Base-by-base conservation (phyloP, 2,888 invertebrate genomes). In the Tanytarsus gracilentus region DNA sequence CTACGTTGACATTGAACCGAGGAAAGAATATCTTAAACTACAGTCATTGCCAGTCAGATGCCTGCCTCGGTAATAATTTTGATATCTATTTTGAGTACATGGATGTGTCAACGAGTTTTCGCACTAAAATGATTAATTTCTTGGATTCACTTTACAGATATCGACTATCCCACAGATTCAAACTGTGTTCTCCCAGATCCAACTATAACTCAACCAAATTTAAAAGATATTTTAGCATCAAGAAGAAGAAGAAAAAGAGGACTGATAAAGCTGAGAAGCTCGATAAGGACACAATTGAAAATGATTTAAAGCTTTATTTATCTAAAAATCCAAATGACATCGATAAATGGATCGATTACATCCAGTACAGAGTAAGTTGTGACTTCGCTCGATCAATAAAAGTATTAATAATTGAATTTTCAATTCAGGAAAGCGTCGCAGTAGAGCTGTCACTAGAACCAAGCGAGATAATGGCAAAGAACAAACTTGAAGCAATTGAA, bases 261-360 rank as follows among this genome's bases (percentile, higher is more conserved):
- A 16, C 23, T 2, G 16, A 52, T 8, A 18, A 7, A 16, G 8
- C 9, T 2, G 11, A 3, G 39, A 9, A 18, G 40, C 16, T 16
- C 9, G 39, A 33, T 7, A 6, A 39, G 18, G 39, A 25, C 4
- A 26, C 25, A 21, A 40, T 40, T 55, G 39, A 55, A 55, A 25
- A 44, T 5, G 8, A 44, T 11, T 11, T 55, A 26, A 11, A 30
- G n/a, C n/a, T 30, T 3, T 70, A 70, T 62, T 69, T 81, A 11
- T 64, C 72, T 1, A 73, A 78, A 62, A 71, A 77, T 63, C 79
- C 80, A 1, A 68, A 74, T 30, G 72, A 82, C 66, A 69, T 83
- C 27, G 69, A 76, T 29, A 67, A 75, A 44, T 85, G 85, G 85
- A 66, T 83, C 16, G 72, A 81, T 63, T 81, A 81, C 66, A 72